Evolutionary conservation across 2,113 vertebrate species (phyloP).

Genomic region (Clupea harengus): DNA sequence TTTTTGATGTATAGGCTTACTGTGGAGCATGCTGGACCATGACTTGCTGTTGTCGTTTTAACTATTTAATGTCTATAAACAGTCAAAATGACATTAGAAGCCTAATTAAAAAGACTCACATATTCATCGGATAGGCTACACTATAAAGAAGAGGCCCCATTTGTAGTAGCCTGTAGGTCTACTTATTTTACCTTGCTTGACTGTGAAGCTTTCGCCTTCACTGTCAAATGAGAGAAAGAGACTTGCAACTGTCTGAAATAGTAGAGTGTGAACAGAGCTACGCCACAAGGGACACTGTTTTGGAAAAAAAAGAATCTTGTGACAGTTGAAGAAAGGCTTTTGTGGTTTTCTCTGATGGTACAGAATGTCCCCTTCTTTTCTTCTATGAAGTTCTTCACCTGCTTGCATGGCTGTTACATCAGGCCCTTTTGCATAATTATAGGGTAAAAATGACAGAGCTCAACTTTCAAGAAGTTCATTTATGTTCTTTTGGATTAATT

Average conservation of each 20-base stretch:
- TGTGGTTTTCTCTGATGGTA: constrained; percentile 42
- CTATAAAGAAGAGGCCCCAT: background rate
- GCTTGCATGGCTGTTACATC: background rate
- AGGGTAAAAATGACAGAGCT: background rate
- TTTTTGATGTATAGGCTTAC: background rate
- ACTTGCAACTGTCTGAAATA: background rate
- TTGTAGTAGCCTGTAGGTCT: background rate
- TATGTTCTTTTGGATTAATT: background rate
- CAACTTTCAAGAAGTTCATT: background rate
- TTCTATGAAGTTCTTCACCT: background rate
- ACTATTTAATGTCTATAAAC: background rate
- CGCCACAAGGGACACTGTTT: background rate
- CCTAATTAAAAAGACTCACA: background rate
- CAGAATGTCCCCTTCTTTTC: constrained; percentile 45
- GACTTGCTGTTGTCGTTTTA: background rate
- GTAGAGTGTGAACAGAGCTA: background rate
- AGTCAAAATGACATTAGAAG: background rate
- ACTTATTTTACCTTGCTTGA: background rate
- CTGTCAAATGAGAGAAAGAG: background rate
- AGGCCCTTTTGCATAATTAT: background rate
- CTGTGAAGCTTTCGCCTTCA: background rate
- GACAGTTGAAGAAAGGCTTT: constrained; percentile 44
- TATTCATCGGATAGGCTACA: background rate
- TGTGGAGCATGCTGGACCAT: background rate
- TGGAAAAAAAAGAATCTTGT: background rate